phyloP scores from a whole-genome alignment of 2,797 vertebrate genomes.

The Sebastes flavidus region DNA sequence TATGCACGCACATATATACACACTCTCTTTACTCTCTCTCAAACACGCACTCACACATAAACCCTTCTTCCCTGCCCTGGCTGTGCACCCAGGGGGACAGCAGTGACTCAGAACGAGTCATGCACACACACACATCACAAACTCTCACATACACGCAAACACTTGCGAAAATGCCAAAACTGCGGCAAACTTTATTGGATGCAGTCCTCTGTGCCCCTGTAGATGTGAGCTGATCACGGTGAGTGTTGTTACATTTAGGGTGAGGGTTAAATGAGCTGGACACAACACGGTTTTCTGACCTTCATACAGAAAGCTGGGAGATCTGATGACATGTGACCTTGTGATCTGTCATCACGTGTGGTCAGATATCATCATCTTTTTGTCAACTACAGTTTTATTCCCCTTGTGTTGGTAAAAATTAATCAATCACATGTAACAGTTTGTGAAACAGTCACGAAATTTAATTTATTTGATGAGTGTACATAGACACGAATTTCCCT shows the following conservation, averaged over 20 bases:
- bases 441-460: too few relatives aligned
- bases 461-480: too few relatives aligned
- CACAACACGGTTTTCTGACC: background rate
- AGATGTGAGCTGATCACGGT: background rate
- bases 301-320: background rate
- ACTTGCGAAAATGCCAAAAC: slow-evolving; percentile 54
- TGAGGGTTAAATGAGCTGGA: background rate
- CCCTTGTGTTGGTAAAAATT: background rate
- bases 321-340: slow-evolving; percentile 6
- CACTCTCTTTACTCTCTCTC: slow-evolving; percentile 10
- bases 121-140: slow-evolving; percentile 36
- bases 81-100: slow-evolving; percentile 66
- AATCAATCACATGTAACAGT: background rate
- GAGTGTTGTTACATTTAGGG: slow-evolving; percentile 7
- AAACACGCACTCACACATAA: slow-evolving; percentile 41
- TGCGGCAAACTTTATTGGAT: slow-evolving; percentile 55
- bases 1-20: slow-evolving; percentile 1
- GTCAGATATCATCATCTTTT: slow-evolving; percentile 3
- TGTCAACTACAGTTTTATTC: background rate
- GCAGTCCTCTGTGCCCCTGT: slow-evolving; percentile 25
- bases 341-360: slow-evolving; percentile 26
- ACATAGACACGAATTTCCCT: too few relatives aligned
- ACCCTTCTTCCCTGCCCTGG: slow-evolving; percentile 48
- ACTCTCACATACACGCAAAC: slow-evolving; percentile 57
- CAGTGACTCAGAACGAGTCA: slow-evolving; percentile 79